Base-by-base conservation (phyloP, 2,113 vertebrate species). In the Brevimyrus niger region DNA sequence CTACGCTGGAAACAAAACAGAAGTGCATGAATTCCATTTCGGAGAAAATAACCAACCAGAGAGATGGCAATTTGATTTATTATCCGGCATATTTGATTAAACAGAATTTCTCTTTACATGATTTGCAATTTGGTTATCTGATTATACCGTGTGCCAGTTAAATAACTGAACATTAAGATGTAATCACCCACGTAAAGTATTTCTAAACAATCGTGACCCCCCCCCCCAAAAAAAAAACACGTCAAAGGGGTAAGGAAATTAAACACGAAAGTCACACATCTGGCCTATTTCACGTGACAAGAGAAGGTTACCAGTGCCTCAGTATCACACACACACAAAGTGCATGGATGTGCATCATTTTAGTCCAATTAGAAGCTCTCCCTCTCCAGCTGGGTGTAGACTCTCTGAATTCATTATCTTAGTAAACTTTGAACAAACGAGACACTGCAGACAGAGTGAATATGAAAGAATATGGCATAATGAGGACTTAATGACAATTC, bases 341-440 rank as follows among this genome's bases (percentile, higher is more conserved):
- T 61, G 51, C 88, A 89, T 85, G 88, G 38, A 58, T 31, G 11
- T 38, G 88, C 88, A 89, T 89, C 61, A 85, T 89, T 85, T 84
- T 85, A 84, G 48, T 21, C 15, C 38, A 89, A 85, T 89, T 89
- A 89, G 17, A 76, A 38, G 76, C 27, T 55, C 50, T 55, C 19
- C 88, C 76, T 89, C 88, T 89, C 73, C 80, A 85, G 88, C 88
- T 61, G 88, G 51, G 80, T 42, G 50, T 44, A 61, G 76, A 8
- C 80, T 55, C 48, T 85, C 80, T 85, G 88, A 89, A 89, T 89
- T 84, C 80, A 84, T 85, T 85, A 84, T 85, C 88, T 85, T 47
- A 27, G 88, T 89, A 50, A 44, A 84, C 51, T 89, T 85, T 11
- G 35, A 58, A 46, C 23, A 31, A 89, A 85, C 8, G 80, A 89